A percentile compares a stretch with the other conserved stretches of the same genome.
Conservation (phyloP, 2,888 invertebrate species). For the Lissonota sp. region DNA sequence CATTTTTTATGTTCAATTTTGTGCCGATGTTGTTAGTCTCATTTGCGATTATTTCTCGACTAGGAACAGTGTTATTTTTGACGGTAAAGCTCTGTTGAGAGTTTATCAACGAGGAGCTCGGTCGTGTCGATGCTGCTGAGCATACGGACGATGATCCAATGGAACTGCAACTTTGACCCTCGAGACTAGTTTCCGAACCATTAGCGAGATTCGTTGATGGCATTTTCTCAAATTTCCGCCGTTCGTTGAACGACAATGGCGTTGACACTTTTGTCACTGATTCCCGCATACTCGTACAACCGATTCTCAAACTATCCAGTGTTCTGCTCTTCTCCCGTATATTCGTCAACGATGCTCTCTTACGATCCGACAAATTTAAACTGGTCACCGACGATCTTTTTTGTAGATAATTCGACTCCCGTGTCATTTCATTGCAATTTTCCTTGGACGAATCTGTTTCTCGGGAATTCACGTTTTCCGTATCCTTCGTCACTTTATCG, state of each 20-base stretch:
- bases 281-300: constrained; percentile 61
- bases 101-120: constrained; percentile 77
- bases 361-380: constrained; percentile 75
- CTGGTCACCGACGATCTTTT: constrained; percentile 77
- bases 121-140: constrained; percentile 74
- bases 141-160: constrained; percentile 72
- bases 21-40: constrained; percentile 21
- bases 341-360: constrained; percentile 72
- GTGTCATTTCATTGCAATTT: constrained; percentile 13
- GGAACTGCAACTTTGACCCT: constrained; percentile 74
- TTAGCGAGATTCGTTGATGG: constrained; percentile 62
- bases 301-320: constrained; percentile 72
- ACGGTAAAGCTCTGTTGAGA: constrained; percentile 73
- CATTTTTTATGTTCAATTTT: constrained; percentile 75
- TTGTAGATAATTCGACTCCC: constrained; percentile 57
- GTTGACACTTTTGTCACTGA: constrained; percentile 75
- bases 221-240: constrained; percentile 68
- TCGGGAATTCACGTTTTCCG: background rate
- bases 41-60: constrained; percentile 18
- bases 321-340: constrained; percentile 77
- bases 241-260: constrained; percentile 75
- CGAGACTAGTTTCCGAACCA: constrained; percentile 74
- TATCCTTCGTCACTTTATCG: constrained; percentile 16
- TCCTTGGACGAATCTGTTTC: constrained; percentile 38
- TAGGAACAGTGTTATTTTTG: constrained; percentile 61